Evolutionary conservation across 2,797 vertebrate genomes (phyloP), one percentile per base, ranked within the genome.

Genomic region (Myoxocephalus aenaeus): DNA sequence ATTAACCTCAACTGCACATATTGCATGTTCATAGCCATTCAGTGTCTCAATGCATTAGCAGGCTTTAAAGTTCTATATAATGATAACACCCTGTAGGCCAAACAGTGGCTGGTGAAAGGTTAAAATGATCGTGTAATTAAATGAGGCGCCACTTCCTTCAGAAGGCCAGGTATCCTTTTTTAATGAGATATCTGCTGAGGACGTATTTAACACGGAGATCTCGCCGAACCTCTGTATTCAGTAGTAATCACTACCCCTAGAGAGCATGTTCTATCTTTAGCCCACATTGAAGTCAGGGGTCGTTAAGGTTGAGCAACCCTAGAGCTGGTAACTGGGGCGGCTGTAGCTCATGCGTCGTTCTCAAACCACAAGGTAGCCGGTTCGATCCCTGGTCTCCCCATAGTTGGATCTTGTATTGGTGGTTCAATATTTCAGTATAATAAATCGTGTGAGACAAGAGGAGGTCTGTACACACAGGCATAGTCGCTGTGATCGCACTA

Each of bases 141-240:
- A 70, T 68, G 18, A 66, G 48, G 67, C 59, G 51, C 29, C 59
- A 40, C 27, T 15, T 64, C 25, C 42, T 66, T 59, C 22, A 18
- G n/a, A 46, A 68, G 50, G 22, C n/a, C 40, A 22, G 4, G 10
- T 40, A 34, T 53, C 2, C 15, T 38, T 18, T 48, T 13, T 73
- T 71, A 77, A 83, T 75, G n/a, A 77, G 9, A 75, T 58, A 11
- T 29, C 27, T 68, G 63, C 66, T 51, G 13, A 56, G 75, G 36
- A 50, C 48, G 68, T 68, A 32, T n/a, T 63, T 66, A 78, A 75
- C 70, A 32, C 27, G 25, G 13, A 42, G 51, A 63, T 64, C 65
- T 63, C 9, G 5, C 22, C 36, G 38, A 59, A 53, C 25, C 5
- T 22, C 27, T 3, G 14, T 13, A 2, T 29, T 57, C 5, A 32